Conservation (phyloP, 2,888 invertebrate species). For the Mechanitis mazaeus region DNA sequence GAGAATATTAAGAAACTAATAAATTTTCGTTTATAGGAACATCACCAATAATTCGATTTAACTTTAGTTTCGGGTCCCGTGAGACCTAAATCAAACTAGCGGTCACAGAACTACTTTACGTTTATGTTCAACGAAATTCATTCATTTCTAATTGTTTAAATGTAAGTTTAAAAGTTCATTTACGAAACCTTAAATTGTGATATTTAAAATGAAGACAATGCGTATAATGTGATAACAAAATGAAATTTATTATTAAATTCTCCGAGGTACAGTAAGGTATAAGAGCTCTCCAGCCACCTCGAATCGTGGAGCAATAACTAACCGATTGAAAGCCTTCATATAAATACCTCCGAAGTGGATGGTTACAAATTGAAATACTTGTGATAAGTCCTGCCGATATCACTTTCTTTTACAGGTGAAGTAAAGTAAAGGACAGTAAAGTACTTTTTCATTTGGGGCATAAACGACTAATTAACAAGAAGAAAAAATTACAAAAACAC, state of each 20-base stretch:
- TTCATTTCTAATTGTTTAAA: constrained; percentile 23
- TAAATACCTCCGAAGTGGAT: constrained; percentile 1
- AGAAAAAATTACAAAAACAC: too few species aligned
- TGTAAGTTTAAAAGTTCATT: constrained; percentile 24
- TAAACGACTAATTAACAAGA: too few species aligned
- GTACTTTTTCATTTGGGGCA: too few species aligned
- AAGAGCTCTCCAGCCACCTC: constrained; percentile 40
- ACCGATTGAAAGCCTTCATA: constrained; percentile 4
- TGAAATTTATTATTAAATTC: neutral
- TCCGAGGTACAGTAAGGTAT: neutral
- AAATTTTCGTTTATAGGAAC: constrained; percentile 25
- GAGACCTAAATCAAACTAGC: constrained; percentile 27
- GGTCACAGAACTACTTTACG: constrained; percentile 26
- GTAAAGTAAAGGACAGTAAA: too few species aligned
- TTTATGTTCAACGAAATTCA: constrained; percentile 25
- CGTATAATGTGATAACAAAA: neutral
- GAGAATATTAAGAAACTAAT: constrained; percentile 22
- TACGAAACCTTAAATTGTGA: constrained; percentile 10
- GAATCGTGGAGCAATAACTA: constrained; percentile 33
- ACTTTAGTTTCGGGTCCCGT: constrained; percentile 24
- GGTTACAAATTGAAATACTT: constrained; percentile 7
- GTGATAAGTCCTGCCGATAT: neutral
- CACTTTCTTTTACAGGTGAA: neutral
- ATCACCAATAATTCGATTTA: constrained; percentile 29
- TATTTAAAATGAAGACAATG: neutral